Evolutionary conservation across 2,113 vertebrate species (phyloP).

Genomic region (Narcine bancroftii): DNA sequence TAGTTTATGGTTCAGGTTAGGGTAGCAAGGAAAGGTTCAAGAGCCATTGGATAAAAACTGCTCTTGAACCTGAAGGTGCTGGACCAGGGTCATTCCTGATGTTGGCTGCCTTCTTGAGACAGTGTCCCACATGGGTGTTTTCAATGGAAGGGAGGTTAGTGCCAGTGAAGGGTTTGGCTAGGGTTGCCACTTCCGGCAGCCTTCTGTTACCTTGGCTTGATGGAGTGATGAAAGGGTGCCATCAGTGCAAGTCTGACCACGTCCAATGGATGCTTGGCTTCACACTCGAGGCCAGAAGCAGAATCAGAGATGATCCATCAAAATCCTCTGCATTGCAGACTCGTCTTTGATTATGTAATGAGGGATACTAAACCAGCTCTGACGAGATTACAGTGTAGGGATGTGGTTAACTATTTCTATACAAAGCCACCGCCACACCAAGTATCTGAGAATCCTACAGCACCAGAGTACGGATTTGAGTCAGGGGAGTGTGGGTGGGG

Average conservation of each 20-base stretch:
- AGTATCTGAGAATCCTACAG: background rate
- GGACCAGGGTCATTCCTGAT: no score
- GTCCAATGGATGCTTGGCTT: background rate
- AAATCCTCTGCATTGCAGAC: background rate
- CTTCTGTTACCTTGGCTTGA: background rate
- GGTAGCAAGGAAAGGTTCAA: no score
- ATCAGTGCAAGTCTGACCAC: background rate
- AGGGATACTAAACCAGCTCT: background rate
- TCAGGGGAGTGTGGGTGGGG: background rate
- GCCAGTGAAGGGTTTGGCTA: no score
- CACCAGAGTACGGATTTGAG: no score
- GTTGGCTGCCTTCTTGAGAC: no score
- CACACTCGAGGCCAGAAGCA: background rate
- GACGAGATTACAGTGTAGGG: no score
- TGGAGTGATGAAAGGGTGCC: background rate
- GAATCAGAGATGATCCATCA: background rate
- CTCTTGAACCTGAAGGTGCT: no score
- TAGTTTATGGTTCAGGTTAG: no score
- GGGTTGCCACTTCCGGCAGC: no score
- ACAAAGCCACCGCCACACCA: background rate
- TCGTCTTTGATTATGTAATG: background rate
- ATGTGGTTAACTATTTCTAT: background rate
- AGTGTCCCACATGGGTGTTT: no score
- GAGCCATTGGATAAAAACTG: no score
- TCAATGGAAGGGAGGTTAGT: no score